A percentile compares a stretch with the other conserved stretches of the same genome.
Evolutionary conservation across 1,140 invertebrate genomes (phyloP).

Genomic region (Aradophagus sp.): DNA sequence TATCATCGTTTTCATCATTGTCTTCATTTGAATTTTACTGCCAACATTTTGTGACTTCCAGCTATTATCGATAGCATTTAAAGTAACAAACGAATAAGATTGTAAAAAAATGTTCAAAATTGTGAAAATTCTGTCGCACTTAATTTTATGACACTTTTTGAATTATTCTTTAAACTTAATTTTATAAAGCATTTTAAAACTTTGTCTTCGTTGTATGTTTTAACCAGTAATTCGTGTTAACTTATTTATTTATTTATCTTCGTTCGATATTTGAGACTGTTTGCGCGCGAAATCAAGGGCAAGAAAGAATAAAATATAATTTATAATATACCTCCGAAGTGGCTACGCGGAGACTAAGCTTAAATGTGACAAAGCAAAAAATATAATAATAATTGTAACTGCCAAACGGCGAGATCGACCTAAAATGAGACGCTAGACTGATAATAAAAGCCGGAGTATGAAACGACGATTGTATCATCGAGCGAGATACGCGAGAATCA

Average conservation of each 20-base stretch:
- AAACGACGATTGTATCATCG: constrained; percentile 50
- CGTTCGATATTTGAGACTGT: constrained; percentile 1
- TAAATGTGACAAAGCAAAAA: constrained; percentile 7
- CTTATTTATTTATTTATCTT: constrained; percentile 11
- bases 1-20: no score
- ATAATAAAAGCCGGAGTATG: constrained; percentile 49
- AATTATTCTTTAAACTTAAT: no score
- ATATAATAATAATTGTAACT: constrained; percentile 46
- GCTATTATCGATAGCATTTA: no score
- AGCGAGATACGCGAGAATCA: constrained; percentile 22
- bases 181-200: no score
- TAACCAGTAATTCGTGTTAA: constrained; percentile 2
- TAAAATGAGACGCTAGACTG: constrained; percentile 60
- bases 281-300: constrained; percentile 1
- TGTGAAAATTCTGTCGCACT: no score
- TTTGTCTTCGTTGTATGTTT: background rate
- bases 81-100: no score
- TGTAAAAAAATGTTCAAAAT: no score
- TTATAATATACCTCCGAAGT: constrained; percentile 13
- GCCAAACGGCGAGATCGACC: constrained; percentile 59
- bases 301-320: background rate
- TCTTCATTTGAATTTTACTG: no score
- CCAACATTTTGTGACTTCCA: no score
- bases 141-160: no score
- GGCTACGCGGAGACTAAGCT: constrained; percentile 25